These are phyloP conservation scores for Helostoma temminkii DNA, from an alignment of 2,797 vertebrate genomes.

Conservation along the genomic window DNA sequence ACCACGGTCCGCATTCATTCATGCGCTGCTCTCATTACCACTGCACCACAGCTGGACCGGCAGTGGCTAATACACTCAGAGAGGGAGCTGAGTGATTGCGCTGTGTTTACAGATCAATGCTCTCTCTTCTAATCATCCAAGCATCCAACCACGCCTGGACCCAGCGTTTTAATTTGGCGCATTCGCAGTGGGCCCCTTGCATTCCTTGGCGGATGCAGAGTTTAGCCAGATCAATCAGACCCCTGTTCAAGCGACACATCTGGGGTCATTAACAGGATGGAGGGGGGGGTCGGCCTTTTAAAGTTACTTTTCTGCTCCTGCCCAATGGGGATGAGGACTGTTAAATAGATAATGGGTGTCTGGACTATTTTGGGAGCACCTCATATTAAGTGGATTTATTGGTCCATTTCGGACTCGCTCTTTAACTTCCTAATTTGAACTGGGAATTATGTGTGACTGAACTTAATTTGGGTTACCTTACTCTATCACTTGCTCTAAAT, in stretches of 20 bases:
- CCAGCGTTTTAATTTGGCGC: conserved; percentile 63
- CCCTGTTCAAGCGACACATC: conserved; percentile 72
- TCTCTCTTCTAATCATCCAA: conserved; percentile 64
- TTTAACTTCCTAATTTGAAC: conserved; percentile 47
- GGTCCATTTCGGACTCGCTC: conserved; percentile 38
- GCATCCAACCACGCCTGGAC: conserved; percentile 51
- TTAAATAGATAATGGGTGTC: conserved; percentile 76
- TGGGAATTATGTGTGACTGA: conserved; percentile 56
- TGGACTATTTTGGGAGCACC: conserved; percentile 67
- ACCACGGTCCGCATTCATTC: conserved; percentile 42
- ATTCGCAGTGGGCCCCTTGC: conserved; percentile 7
- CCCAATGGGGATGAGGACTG: conserved; percentile 43
- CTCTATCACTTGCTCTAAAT: conserved; percentile 50
- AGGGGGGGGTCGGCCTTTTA: conserved; percentile 56
- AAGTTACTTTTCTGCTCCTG: conserved; percentile 70
- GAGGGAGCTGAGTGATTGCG: conserved; percentile 48
- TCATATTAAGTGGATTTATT: conserved; percentile 65
- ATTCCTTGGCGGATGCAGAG: conserved; percentile 38
- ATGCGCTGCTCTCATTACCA: conserved; percentile 69
- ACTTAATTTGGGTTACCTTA: conserved; percentile 55
- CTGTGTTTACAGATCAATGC: conserved; percentile 72
- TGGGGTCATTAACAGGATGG: conserved; percentile 73
- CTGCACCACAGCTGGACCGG: conserved; percentile 47
- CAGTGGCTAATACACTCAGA: conserved; percentile 20
- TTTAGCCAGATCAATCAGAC: conserved; percentile 63